Evolutionary conservation across 2,113 vertebrate genomes (phyloP), one percentile per base, ranked within the genome.

Genomic region (Lamprotornis superbus): DNA sequence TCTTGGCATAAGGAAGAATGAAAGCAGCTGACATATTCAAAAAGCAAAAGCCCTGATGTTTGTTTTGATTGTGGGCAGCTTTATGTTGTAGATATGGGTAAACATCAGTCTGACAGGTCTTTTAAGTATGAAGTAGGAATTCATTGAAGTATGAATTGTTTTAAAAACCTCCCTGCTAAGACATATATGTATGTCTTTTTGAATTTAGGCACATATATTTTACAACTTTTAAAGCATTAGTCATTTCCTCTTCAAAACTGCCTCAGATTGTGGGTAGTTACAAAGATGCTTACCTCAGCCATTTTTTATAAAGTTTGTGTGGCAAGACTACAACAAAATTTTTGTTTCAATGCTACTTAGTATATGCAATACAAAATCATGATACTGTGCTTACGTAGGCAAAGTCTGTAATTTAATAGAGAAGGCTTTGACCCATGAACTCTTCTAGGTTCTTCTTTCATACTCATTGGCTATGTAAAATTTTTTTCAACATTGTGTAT

Each of bases 211-310:
- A 40, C 5, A 2, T 37, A 2, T 14, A 40, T 80, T 83, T 89
- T 73, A 47, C 27, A 53, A 2, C 10, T 83, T 40, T n/a, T 63
- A 18, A 67, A 55, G 33, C 59, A 33, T 19, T 35, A 39, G 15
- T 79, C 2, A 33, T 74, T 77, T 73, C 17, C 5, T 78, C 11
- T 40, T 85, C 30, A 46, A 53, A 89, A 82, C 35, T 86, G 20
- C 28, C 44, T 75, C 2, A 4, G 20, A 6, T 18, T 68, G 15
- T 14, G 16, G 1, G 4, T 35, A 33, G 15, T 63, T 90, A 15
- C 8, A 55, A 59, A 68, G 24, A 24, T 2, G 1, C 15, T 80
- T 60, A 20, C 16, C 23, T 61, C 57, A 44, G 0, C 33, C 0
- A 13, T n/a, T 50, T n/a, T 59, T 65, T 40, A 2, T 52, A 1